These are phyloP conservation scores for Zoanthus solanderi DNA, from an alignment of 92 coral and sea anemone species.

Conservation along the genomic window DNA sequence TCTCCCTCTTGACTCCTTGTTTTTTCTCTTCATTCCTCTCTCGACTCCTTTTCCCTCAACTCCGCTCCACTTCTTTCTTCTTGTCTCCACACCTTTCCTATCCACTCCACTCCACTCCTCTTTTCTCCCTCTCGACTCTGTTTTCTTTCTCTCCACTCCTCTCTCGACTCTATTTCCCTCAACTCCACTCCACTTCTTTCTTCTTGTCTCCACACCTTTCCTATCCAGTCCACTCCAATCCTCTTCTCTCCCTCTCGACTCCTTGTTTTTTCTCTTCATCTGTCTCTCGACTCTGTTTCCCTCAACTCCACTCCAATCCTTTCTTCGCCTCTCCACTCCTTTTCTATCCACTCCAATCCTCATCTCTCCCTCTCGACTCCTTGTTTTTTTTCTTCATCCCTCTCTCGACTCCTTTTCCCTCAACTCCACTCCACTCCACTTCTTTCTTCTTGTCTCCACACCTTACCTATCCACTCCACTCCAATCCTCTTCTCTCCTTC, in stretches of 20 bases:
- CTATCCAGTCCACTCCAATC: background rate
- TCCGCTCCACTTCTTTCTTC: background rate
- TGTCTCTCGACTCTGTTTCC: background rate
- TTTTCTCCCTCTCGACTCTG: background rate
- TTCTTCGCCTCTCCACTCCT: background rate
- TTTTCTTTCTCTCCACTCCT: background rate
- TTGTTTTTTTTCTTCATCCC: background rate
- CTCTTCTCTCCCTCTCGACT: background rate
- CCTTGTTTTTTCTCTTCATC: background rate
- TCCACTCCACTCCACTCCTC: background rate
- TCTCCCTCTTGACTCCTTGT: background rate
- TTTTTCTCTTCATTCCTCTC: too few species aligned
- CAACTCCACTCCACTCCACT: background rate
- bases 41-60: background rate
- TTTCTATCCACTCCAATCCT: background rate
- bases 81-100: background rate
- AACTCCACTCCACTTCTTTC: background rate
- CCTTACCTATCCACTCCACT: too few species aligned
- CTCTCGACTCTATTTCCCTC: background rate
- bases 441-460: too few species aligned
- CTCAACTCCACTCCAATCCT: background rate
- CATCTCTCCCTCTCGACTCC: background rate
- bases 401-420: background rate
- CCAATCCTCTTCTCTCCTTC: background rate
- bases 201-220: too few species aligned